Base-by-base conservation (phyloP, 2,888 invertebrate genomes). In the Synergus gifuensis region DNA sequence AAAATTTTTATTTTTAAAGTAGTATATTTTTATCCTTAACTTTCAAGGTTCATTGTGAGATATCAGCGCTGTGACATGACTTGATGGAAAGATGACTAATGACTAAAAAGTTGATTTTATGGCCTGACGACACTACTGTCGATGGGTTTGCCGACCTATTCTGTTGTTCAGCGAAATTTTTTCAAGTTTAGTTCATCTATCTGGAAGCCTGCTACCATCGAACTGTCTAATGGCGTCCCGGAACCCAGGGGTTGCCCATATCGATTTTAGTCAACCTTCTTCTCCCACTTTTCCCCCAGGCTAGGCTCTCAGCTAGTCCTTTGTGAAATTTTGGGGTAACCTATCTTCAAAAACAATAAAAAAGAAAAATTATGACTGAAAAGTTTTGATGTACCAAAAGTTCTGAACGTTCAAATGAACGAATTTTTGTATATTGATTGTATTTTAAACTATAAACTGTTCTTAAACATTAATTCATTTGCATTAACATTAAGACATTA, bases 221-320 rank as follows among this genome's bases (percentile, higher is more conserved):
- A 73, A 73, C 36, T 73, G 49, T 49, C 73, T 73, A 73, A 73
- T 73, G 73, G 73, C 73, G 54, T 36, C 73, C 69, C 49, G 69
- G 46, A 69, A 54, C 49, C 73, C 73, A 73, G 73, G 54, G 73
- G 73, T 73, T 73, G 54, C 36, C 73, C 73, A 54, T 73, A 73
- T 73, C 46, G 73, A 73, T 73, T 73, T 73, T 73, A 73, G 73
- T 54, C 49, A 73, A 54, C 73, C 73, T 73, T 73, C 69, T 69
- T 49, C 73, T 40, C 73, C 73, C 54, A 73, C 73, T 73, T 73
- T 54, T n/a, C 54, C 36, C 14, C 49, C 36, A 36, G 73, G 11
- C 73, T 73, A 22, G 73, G 49, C 46, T 73, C 36, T 54, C 54
- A 28, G 54, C 73, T 73, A 54, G 54, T 54, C 73, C 36, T 54